Evolutionary conservation across 2,797 vertebrate species (phyloP).

Genomic region (Phataginus tricuspis): DNA sequence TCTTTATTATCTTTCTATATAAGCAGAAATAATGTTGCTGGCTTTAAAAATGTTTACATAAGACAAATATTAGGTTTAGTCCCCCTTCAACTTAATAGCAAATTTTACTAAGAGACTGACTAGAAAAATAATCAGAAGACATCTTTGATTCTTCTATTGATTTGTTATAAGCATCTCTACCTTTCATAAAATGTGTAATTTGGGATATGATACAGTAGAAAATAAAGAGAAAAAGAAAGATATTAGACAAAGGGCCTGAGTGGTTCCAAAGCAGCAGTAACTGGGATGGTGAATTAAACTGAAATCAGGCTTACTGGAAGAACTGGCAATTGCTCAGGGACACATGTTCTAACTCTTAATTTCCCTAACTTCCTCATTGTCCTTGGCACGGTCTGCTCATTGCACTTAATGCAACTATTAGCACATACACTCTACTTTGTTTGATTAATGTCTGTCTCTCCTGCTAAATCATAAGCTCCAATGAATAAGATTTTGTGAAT

Average conservation of each 20-base stretch:
- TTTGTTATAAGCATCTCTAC: not conserved
- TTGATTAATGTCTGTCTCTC: not conserved
- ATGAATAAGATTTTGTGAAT: not conserved
- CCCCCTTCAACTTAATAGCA: not conserved
- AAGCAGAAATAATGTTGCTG: not conserved
- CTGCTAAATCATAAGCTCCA: not conserved
- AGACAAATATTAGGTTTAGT: slow-evolving; percentile 7
- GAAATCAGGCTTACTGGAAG: not conserved
- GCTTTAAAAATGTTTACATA: slow-evolving; percentile 25
- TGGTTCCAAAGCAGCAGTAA: not conserved
- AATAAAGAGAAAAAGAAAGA: not conserved
- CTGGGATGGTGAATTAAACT: not conserved
- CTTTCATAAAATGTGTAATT: not conserved
- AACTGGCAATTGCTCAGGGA: not conserved
- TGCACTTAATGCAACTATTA: not conserved
- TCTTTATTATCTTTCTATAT: not conserved
- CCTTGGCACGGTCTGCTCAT: not conserved
- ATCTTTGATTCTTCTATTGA: not conserved
- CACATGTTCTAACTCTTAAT: not conserved
- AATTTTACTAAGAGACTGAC: not conserved
- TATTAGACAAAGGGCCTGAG: not conserved
- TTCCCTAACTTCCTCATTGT: not conserved
- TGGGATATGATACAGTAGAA: not conserved
- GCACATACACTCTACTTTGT: not conserved
- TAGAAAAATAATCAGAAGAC: slow-evolving; percentile 13